Conservation (phyloP, 2,113 vertebrate species). For the Heterochromis multidens region DNA sequence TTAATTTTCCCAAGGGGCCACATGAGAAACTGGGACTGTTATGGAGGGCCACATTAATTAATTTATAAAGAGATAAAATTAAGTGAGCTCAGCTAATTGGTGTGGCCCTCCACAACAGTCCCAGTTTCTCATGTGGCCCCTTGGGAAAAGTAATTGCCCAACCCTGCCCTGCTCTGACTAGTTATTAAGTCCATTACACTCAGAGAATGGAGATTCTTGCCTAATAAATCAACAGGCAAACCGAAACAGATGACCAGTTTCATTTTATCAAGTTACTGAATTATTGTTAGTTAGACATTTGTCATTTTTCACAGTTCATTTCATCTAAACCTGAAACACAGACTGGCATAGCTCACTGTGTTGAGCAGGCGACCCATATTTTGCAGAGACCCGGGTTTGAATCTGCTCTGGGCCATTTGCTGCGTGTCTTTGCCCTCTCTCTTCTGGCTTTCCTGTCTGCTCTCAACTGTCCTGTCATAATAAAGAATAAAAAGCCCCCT, state of each 20-base stretch:
- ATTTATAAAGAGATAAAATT: neutral
- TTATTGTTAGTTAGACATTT: neutral
- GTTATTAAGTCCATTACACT: too few relatives aligned
- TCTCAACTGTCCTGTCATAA: neutral
- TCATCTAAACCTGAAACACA: neutral
- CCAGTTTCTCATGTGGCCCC: neutral
- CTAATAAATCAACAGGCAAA: neutral
- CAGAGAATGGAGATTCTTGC: neutral
- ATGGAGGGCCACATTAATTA: neutral
- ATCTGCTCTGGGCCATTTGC: fast-evolving
- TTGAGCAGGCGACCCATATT: neutral
- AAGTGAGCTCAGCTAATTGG: neutral
- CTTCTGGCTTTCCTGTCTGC: neutral
- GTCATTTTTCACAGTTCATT: neutral
- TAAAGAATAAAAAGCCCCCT: fast-evolving
- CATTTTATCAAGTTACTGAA: neutral
- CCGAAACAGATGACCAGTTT: neutral
- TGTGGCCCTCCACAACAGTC: neutral
- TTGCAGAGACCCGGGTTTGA: neutral
- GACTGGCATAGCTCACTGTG: neutral
- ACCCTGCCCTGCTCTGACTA: too few relatives aligned
- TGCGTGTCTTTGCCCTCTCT: neutral
- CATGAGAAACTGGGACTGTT: neutral
- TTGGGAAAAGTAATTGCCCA: too few relatives aligned
- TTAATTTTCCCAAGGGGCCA: neutral